Evolutionary conservation across 2,797 vertebrate species (phyloP), one percentile per base, ranked within the genome.

Genomic region (Diplodus puntazzo): DNA sequence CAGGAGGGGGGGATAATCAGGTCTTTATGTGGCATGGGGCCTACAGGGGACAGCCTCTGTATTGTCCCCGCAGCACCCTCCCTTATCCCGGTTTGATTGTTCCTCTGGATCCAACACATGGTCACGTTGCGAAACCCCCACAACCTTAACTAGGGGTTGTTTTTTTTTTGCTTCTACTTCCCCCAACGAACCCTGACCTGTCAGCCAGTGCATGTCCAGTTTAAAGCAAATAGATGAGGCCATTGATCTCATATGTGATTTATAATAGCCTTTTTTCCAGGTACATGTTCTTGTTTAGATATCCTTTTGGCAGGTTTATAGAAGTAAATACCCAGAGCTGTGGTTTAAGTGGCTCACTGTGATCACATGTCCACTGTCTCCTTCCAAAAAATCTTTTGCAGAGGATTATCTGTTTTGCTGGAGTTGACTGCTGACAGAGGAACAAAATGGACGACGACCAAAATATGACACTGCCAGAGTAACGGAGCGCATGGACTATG

Each of bases 11-110:
- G 90, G 66, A 95, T 90, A 93, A 92, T 90, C 89, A 86, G 85
- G 91, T 90, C 92, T 93, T 95, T 95, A 95, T 96, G 90, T 87
- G 76, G 89, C 89, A 69, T 75, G 94, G 86, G 89, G 91, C 83
- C 89, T 79, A 59, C 77, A 79, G 77, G 92, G 91, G 92, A 94
- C 88, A 67, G 79, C 81, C 87, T 94, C 52, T 9, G 77, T 87
- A 93, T 94, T 95, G 94, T 92, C 86, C 82, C 49, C 57, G n/a
- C 69, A 75, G 43, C 78, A 50, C 79, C 80, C 78, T 81, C 82
- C 87, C 79, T 73, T 71, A 73, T 73, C 75, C 83, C 43, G 53
- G 71, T 78, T 78, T 86, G 65, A 92, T 92, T 94, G 93, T 93
- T 90, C 73, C 66, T 79, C 67, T 70, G 74, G 52, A 82, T 83